These are phyloP conservation scores for Adineta ricciae DNA, from an alignment of 2,888 invertebrate genomes.

Conservation along the genomic window DNA sequence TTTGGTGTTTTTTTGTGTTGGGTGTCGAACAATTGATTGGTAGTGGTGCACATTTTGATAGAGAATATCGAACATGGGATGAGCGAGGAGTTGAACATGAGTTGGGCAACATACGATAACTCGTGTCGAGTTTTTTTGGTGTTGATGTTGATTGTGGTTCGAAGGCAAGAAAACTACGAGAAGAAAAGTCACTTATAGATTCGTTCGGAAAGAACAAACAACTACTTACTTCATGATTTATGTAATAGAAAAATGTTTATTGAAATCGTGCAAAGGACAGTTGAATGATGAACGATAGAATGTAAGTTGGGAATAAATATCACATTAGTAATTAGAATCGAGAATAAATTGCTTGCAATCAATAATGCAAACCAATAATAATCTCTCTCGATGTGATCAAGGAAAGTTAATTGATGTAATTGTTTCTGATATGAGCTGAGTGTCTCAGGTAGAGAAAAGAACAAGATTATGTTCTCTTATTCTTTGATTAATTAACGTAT, in stretches of 20 bases:
- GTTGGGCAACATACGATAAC: neutral
- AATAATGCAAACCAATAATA: neutral
- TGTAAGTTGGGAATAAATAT: neutral
- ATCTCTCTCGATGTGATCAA: neutral
- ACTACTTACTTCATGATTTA: neutral
- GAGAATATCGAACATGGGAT: neutral
- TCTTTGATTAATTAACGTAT: neutral
- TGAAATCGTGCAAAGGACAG: neutral
- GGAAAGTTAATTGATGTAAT: neutral
- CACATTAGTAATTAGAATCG: neutral
- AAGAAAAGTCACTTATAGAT: neutral
- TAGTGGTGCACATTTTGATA: neutral
- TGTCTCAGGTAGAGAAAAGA: neutral
- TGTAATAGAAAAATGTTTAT: neutral
- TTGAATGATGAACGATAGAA: neutral
- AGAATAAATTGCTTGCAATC: neutral
- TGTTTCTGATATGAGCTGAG: neutral
- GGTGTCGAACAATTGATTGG: neutral
- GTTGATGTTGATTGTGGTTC: constrained; percentile 1
- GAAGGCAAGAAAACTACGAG: neutral
- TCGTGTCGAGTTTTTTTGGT: neutral
- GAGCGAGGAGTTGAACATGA: neutral
- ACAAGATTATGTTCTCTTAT: neutral
- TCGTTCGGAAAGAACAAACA: neutral
- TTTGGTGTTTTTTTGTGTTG: neutral